Evolutionary conservation across 2,113 vertebrate genomes (phyloP), one percentile per base, ranked within the genome.

Genomic region (Hemicordylus capensis): DNA sequence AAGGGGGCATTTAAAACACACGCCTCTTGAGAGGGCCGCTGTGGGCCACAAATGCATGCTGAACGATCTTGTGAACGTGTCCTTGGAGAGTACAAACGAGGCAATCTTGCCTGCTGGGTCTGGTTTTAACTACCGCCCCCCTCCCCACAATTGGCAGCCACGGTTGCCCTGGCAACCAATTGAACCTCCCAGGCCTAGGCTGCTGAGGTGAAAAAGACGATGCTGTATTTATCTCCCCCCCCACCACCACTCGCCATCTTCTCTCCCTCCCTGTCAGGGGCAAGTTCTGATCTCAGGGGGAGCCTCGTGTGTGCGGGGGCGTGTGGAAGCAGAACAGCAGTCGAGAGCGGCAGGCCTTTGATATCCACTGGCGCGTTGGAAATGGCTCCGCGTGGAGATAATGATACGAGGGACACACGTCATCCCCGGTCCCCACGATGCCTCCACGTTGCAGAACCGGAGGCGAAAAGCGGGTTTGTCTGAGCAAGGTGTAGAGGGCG

Each of bases 131-230:
- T 28, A n/a, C n/a, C 39, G 15, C 42, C 34, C 54, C n/a, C 15
- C 42, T 3, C 54, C 76, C 51, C 64, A 48, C 42, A 59, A 72
- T 70, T 72, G 54, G 42, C 42, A 31, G 66, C 66, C 22, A 42
- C 2, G 3, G 84, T 85, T 79, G 76, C 84, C 76, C 42, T 48
- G 44, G 76, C 76, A 85, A 85, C 84, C 42, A 12, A 61, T 59
- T 34, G 54, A 72, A 61, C 76, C 76, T 85, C 54, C 63, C n/a
- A 34, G 70, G 72, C 59, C 80, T 48, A 8, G 15, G 42, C 12
- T 10, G 58, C 26, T 8, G 67, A 79, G 39, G 84, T 72, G 84
- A 59, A 72, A 79, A 67, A 61, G 37, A 34, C 12, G 28, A 19
- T 10, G 22, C 10, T 58, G 24, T 69, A 42, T 42, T 31, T 54